These are phyloP conservation scores for Helostoma temminkii DNA, from an alignment of 2,797 vertebrate species.

Conservation along the genomic window DNA sequence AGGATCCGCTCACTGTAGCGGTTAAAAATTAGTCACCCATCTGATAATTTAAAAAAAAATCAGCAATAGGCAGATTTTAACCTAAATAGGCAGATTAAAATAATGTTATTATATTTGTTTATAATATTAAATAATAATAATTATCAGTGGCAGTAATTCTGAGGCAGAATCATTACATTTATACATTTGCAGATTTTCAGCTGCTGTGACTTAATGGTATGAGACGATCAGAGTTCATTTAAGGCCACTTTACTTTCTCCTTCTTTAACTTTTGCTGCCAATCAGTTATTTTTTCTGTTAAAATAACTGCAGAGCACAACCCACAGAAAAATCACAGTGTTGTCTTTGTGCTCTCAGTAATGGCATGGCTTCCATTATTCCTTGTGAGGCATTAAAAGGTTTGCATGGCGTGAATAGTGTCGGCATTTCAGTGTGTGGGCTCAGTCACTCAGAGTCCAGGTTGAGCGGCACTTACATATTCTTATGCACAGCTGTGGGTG, in stretches of 20 bases:
- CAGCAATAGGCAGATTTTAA: no score
- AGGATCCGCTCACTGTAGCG: no score
- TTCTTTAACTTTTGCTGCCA: neutral
- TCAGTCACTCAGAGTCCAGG: conserved; percentile 53
- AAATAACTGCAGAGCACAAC: neutral
- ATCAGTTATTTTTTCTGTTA: neutral
- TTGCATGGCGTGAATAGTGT: conserved; percentile 60
- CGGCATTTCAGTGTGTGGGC: conserved; percentile 64
- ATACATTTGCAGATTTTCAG: conserved; percentile 17
- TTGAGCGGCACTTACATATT: conserved; percentile 72
- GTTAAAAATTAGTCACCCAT: no score
- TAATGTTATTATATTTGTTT: no score
- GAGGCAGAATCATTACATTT: neutral
- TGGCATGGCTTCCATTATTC: conserved; percentile 34
- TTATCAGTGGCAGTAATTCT: neutral
- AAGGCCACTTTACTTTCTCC: conserved; percentile 15
- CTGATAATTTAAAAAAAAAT: no score
- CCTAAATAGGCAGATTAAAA: no score
- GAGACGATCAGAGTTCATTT: neutral
- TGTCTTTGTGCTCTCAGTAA: conserved; percentile 20
- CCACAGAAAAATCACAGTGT: neutral
- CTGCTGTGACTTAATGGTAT: conserved; percentile 10
- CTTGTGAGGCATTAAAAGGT: conserved; percentile 33
- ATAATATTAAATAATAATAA: no score
- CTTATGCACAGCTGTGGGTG: conserved; percentile 68